Evolutionary conservation across 2,797 vertebrate genomes (phyloP), one percentile per base, ranked within the genome.

Genomic region (Dendrocincla tyrannina): DNA sequence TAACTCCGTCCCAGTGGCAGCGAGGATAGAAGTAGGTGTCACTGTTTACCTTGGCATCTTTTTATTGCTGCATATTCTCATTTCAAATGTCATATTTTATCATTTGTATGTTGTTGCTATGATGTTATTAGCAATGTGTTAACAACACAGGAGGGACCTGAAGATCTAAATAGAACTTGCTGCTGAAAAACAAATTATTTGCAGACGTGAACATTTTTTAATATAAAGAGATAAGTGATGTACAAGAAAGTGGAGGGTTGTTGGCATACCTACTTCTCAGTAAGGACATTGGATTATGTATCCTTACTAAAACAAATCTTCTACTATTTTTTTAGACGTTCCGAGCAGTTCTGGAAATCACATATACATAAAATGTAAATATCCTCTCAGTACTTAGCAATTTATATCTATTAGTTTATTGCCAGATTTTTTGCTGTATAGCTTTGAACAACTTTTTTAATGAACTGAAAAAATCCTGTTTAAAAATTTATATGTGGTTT

Each of bases 391-490:
- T 84, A 49, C 63, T 69, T 70, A 62, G n/a, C 70, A 89, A 80
- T 58, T 86, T 47, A 47, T 18, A 22, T 68, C 20, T 69, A 32
- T 52, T 53, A 44, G 52, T 70, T 77, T 37, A 64, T 62, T 90
- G 59, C 52, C 75, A 42, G 23, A 27, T 53, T 41, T 86, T 81
- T 89, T 74, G 35, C 66, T 80, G 76, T 56, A 17, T 41, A 58
- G 73, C 69, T 88, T 47, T 72, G n/a, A 93, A 46, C 64, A 83
- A 73, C 19, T 58, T 79, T 67, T 93, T 91, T 41, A 91, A 96
- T 91, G 44, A 95, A 76, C 44, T 80, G 62, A 67, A 85, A 95
- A 95, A 94, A 41, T 92, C 25, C 50, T 73, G 56, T 83, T 66
- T 52, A 58, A 79, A 92, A 60, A 37, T 77, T 91, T 91, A 49